A percentile compares a stretch with the other conserved stretches of the same genome.
Conservation (phyloP, 2,113 vertebrate species). For the Pontoporia blainvillei region DNA sequence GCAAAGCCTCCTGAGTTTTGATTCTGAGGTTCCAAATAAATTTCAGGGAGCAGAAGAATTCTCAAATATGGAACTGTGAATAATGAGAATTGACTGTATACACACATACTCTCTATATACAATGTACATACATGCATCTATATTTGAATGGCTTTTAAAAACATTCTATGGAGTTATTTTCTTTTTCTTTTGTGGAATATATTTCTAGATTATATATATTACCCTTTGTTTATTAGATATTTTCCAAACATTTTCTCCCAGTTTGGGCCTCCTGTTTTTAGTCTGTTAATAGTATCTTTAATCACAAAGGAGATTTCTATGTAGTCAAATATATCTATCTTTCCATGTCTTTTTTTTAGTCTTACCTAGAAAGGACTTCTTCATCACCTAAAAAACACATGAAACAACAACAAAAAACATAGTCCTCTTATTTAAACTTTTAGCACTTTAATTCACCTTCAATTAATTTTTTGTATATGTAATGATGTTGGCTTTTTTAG, state of each 20-base stretch:
- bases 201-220: not conserved
- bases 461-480: not conserved
- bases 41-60: not conserved
- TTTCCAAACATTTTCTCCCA: not conserved
- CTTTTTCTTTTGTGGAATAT: not conserved
- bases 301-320: not conserved
- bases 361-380: not conserved
- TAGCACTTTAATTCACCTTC: not conserved
- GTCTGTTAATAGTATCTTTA: not conserved
- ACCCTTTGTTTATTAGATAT: not conserved
- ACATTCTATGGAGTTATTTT: not conserved
- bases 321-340: not conserved
- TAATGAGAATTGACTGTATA: not conserved
- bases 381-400: not conserved
- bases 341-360: not conserved
- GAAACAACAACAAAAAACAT: not conserved
- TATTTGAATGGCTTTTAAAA: not conserved
- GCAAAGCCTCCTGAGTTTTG: not conserved
- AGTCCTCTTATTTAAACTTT: not conserved
- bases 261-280: not conserved
- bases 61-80: not conserved
- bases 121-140: not conserved
- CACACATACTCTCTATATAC: not conserved
- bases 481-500: not conserved
- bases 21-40: not conserved